Evolutionary conservation across 1,140 invertebrate genomes (phyloP).

Genomic region (Panulirus ornatus): DNA sequence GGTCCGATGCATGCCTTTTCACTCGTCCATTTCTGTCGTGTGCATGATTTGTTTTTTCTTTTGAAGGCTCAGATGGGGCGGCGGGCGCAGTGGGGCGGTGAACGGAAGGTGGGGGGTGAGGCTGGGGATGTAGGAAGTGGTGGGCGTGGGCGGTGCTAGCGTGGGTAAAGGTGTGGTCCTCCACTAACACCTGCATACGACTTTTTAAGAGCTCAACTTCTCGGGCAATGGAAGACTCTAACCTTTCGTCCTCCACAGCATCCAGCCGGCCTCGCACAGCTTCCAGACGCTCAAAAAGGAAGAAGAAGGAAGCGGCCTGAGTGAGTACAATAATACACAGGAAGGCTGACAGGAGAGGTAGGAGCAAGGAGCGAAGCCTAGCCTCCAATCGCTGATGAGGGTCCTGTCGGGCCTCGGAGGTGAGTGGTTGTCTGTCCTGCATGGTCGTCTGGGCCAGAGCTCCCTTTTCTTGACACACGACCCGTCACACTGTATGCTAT

Average conservation of each 20-base stretch:
- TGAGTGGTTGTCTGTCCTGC: conserved; percentile 18
- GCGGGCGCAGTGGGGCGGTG: not conserved
- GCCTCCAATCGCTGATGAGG: not conserved
- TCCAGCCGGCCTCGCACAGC: not conserved
- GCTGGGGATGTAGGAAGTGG: not conserved
- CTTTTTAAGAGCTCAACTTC: conserved; percentile 9
- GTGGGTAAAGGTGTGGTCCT: not conserved
- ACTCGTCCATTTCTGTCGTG: not conserved
- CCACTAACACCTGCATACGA: not conserved
- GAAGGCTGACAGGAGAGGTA: conserved; percentile 2
- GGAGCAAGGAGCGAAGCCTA: not conserved
- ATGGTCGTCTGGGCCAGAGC: not conserved
- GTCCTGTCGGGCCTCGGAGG: not conserved
- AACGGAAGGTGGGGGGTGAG: conserved; percentile 6
- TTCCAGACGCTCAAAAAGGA: conserved; percentile 38
- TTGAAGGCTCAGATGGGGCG: conserved; percentile 3
- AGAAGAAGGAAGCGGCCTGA: conserved; percentile 47
- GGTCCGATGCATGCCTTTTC: conserved; percentile 39
- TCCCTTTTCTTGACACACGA: not conserved
- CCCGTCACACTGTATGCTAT: not conserved
- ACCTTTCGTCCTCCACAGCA: not conserved
- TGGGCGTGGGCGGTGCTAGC: not conserved
- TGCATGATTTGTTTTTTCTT: not conserved
- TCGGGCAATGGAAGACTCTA: not conserved
- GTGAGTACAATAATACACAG: conserved; percentile 15